Conservation (phyloP, 2,888 invertebrate genomes). For the Apamea monoglypha region DNA sequence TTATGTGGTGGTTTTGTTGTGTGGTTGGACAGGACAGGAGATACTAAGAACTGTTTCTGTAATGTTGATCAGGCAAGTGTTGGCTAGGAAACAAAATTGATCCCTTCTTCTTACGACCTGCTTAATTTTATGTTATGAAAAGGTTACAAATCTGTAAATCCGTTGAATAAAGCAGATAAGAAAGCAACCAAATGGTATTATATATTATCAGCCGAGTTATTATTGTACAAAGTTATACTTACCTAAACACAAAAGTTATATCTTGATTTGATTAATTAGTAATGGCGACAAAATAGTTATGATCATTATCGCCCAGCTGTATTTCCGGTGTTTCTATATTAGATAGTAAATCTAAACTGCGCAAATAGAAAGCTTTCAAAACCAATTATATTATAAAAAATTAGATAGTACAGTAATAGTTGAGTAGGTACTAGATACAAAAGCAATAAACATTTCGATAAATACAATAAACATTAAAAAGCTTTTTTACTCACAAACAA, state of each 20-base stretch:
- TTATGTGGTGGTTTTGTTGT: no score
- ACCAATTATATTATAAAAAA: constrained; percentile 34
- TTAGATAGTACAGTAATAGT: constrained; percentile 39
- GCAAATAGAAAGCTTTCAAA: constrained; percentile 38
- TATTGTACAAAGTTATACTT: background rate
- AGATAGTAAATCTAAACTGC: constrained; percentile 35
- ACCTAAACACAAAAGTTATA: constrained; percentile 1
- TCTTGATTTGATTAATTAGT: constrained; percentile 23
- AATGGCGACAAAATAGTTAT: constrained; percentile 4
- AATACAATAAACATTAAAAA: constrained; percentile 52
- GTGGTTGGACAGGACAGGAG: background rate
- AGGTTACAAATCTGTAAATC: background rate
- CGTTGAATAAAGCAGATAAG: background rate
- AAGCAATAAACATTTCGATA: constrained; percentile 51
- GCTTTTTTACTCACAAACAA: constrained; percentile 48
- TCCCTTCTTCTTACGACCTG: no score
- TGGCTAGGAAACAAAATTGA: background rate
- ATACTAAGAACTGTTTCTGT: background rate
- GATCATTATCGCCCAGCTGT: constrained; percentile 27
- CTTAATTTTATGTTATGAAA: background rate
- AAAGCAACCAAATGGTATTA: background rate
- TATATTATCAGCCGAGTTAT: background rate
- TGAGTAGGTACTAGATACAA: constrained; percentile 23
- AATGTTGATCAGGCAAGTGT: background rate
- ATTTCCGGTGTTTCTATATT: constrained; percentile 19